Base-by-base conservation (phyloP, 1,140 invertebrate genomes). In the Dendroctonus ponderosae region DNA sequence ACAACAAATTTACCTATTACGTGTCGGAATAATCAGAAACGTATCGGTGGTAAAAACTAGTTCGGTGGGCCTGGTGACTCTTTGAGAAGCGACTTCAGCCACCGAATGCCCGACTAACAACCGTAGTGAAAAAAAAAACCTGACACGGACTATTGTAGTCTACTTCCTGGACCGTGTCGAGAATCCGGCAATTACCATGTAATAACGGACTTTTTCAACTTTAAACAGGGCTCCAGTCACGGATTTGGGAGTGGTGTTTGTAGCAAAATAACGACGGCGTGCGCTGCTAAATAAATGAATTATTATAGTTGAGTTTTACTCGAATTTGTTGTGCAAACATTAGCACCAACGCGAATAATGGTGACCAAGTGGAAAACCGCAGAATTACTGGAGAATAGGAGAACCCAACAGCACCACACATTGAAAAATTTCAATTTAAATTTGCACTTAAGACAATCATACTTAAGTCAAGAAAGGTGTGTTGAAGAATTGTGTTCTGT, bases 141-240 rank as follows among this genome's bases (percentile, higher is more conserved):
- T 57, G 54, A 57, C 54, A 41, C 40, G 54, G 54, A n/a, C 54
- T 57, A 57, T 57, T 57, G 54, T 57, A 57, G 54, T 57, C 54
- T 57, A 57, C 54, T 57, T 57, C 54, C 54, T 42, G 54, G 40
- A 57, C 54, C 54, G 40, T 42, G 54, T 57, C 52, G 48, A 50
- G 54, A 57, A 57, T 57, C 54, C 54, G 54, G 54, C 54, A 43
- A 57, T 57, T 57, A 57, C 54, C 6, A 50, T 50, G 7, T 50
- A 54, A 40, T 54, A 37, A 15, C 52, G 52, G 26, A 40, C 26
- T 9, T 54, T 37, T 54, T 40, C 26, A 7, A 5, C 7, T 37
- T 38, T 15, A 5, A 54, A 40, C 52, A 54, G 52, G 11, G 52
- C 52, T 9, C 15, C 52, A 54, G 52, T 38, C 14, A 40, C 52